phyloP scores from a whole-genome alignment of 1,140 invertebrate genomes.

The Aricia agestis region DNA sequence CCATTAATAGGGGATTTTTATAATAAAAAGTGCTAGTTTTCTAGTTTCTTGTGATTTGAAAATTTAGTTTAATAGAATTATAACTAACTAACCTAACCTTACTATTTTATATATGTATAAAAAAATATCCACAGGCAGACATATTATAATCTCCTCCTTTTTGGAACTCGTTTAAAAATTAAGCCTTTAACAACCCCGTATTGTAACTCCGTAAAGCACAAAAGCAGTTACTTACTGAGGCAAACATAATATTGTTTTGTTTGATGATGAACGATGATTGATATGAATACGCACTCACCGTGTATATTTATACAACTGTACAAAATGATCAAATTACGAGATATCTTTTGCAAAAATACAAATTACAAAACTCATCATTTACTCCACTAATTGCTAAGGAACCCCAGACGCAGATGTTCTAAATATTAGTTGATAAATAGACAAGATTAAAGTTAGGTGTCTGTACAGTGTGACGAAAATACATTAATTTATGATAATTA shows the following conservation, averaged over 20 bases:
- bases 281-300: neutral
- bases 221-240: neutral
- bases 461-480: slow-evolving; percentile 16
- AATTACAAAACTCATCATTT: slow-evolving; percentile 1
- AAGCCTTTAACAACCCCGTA: too few relatives aligned
- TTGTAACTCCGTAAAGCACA: too few relatives aligned
- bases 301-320: slow-evolving; percentile 1
- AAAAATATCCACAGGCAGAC: too few relatives aligned
- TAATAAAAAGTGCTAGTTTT: too few relatives aligned
- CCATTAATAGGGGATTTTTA: too few relatives aligned
- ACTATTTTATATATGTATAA: too few relatives aligned
- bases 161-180: too few relatives aligned
- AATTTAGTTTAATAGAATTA: too few relatives aligned
- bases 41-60: too few relatives aligned
- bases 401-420: slow-evolving; percentile 10
- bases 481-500: slow-evolving; percentile 14
- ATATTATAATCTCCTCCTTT: too few relatives aligned
- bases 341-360: slow-evolving; percentile 3
- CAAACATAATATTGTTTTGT: neutral
- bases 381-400: neutral
- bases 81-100: too few relatives aligned
- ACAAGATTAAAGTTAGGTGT: slow-evolving; percentile 18
- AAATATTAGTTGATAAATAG: slow-evolving; percentile 7
- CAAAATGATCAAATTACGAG: slow-evolving; percentile 6
- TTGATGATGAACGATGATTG: neutral